phyloP scores from a whole-genome alignment of 1,140 invertebrate genomes.

The Propsilocerus akamusi region DNA sequence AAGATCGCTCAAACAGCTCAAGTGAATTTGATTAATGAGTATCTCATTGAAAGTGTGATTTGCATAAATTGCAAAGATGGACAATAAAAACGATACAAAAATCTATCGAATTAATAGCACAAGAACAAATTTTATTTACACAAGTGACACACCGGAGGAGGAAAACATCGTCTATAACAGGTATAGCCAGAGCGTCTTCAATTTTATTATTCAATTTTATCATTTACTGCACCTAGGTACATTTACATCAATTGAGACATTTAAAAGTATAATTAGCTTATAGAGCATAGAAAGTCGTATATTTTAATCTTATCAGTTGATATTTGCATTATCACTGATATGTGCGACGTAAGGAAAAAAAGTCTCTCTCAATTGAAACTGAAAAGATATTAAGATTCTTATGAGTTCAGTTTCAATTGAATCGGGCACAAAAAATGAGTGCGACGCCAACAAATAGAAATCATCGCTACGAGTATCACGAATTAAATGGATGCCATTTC shows the following conservation, averaged over 20 bases:
- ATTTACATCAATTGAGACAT: neutral
- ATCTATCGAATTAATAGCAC: slow-evolving; percentile 1
- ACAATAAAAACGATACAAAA: neutral
- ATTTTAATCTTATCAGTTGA: neutral
- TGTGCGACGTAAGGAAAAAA: neutral
- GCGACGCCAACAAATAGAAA: neutral
- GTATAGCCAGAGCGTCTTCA: neutral
- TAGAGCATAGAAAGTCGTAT: neutral
- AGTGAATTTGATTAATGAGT: too few species aligned
- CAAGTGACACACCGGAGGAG: neutral
- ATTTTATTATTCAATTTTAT: neutral
- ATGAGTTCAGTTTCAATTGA: neutral
- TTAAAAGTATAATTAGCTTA: neutral
- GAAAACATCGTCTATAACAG: neutral
- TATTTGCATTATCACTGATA: neutral
- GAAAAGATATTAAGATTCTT: neutral
- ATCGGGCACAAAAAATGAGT: neutral
- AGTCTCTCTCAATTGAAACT: neutral
- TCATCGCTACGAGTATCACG: neutral
- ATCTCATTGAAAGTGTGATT: neutral
- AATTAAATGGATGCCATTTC: neutral
- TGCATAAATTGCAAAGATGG: neutral
- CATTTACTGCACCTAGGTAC: neutral
- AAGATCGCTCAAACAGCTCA: too few species aligned
- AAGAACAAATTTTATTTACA: neutral